phyloP scores from a whole-genome alignment of 1,140 invertebrate species.

The Adoxophyes honmai region DNA sequence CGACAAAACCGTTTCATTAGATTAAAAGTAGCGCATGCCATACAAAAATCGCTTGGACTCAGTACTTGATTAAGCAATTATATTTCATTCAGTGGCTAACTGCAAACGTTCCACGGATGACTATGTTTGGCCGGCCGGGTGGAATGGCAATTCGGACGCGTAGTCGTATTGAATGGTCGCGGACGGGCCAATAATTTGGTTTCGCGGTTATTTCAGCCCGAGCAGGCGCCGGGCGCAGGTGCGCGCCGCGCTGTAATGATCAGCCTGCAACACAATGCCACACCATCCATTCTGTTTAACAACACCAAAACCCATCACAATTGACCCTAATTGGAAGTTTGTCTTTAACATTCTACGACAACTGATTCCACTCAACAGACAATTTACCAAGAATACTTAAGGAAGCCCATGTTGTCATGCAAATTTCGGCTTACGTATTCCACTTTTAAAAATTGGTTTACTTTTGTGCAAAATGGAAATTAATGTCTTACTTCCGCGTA shows the following conservation, averaged over 20 bases:
- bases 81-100: slow-evolving; percentile 32
- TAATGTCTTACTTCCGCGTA: slow-evolving; percentile 50
- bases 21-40: not conserved
- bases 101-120: slow-evolving; percentile 18
- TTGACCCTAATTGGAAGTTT: slow-evolving; percentile 1
- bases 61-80: slow-evolving; percentile 32
- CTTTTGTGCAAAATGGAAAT: slow-evolving; percentile 56
- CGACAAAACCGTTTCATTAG: not conserved
- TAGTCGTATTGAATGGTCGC: slow-evolving; percentile 52
- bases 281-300: slow-evolving; percentile 26
- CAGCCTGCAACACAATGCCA: slow-evolving; percentile 41
- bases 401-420: slow-evolving; percentile 50
- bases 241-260: slow-evolving; percentile 49
- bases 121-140: slow-evolving; percentile 39
- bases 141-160: slow-evolving; percentile 49
- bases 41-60: slow-evolving; percentile 14
- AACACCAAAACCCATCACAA: slow-evolving; percentile 3
- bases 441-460: slow-evolving; percentile 49
- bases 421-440: slow-evolving; percentile 55
- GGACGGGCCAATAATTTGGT: slow-evolving; percentile 62
- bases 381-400: slow-evolving; percentile 34
- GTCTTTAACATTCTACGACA: not conserved
- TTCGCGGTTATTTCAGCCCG: slow-evolving; percentile 66
- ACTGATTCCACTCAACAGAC: slow-evolving; percentile 24
- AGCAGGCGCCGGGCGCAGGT: slow-evolving; percentile 53